Base-by-base conservation (phyloP, 2,797 vertebrate genomes). In the Hafferia zeledoni region DNA sequence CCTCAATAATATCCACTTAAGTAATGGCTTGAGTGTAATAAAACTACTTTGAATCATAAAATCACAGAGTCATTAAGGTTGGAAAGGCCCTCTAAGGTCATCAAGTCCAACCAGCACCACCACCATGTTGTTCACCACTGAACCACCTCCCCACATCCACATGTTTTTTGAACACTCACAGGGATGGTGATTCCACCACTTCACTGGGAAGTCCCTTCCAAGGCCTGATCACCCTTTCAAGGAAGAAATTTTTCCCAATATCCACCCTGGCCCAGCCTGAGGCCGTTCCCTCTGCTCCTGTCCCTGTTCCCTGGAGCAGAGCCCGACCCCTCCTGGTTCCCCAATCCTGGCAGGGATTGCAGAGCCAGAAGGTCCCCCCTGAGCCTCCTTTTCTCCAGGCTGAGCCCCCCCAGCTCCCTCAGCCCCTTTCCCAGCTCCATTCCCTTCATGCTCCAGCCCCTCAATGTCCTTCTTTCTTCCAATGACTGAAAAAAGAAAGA, bases 241-340 rank as follows among this genome's bases (percentile, higher is more conserved):
- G 4, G 13, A 10, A 17, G 27, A 4, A 17, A 14, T 12, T 6
- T 27, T 20, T 12, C 49, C 27, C 5, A 28, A 49, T 25, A 15
- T 28, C 70, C 70, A 56, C 2, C 12, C 33, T 1, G 22, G 25
- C 0, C 0, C 39, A 81, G 25, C 33, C 0, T 31, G 61, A 55
- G 68, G 46, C 11, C 0, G 0, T 22, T 67, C 14, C 76, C 20
- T 33, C 53, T 74, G 0, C 6, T 59, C 46, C 61, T 67, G 60
- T 46, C 13, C 23, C 67, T 39, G 37, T 44, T 11, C 27, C 27
- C 25, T 30, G 11, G 28, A 55, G 20, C 43, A 78, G 8, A 70
- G 11, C 49, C 30, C 1, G 0, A 23, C 41, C 41, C 16, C 16
- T 6, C 41, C 41, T 15, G 14, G 39, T 15, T 65, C 39, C n/a